Evolutionary conservation across 2,797 vertebrate species (phyloP).

Genomic region (Neostethus bicornis): DNA sequence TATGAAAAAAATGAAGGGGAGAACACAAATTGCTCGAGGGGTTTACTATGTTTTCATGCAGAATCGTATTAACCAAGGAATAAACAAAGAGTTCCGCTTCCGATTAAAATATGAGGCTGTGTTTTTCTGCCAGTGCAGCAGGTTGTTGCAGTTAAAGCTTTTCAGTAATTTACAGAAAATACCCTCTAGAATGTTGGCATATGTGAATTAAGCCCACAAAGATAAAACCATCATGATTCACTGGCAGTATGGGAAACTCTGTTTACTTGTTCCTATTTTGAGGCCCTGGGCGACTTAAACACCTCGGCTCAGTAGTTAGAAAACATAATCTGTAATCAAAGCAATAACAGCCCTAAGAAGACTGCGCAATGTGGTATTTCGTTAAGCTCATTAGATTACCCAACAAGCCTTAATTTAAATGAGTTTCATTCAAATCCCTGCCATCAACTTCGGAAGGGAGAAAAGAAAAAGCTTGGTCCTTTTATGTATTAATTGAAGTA

Average conservation of each 20-base stretch:
- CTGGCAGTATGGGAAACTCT: slow-evolving; percentile 39
- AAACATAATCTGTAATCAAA: slow-evolving; percentile 58
- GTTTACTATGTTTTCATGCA: slow-evolving; percentile 5
- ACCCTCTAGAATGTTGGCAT: slow-evolving; percentile 45
- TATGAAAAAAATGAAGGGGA: not conserved
- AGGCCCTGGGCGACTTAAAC: slow-evolving; percentile 45
- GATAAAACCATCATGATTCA: slow-evolving; percentile 72
- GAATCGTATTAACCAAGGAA: slow-evolving; percentile 24
- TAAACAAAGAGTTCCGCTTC: slow-evolving; percentile 58
- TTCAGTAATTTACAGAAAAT: slow-evolving; percentile 69
- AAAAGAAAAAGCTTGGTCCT: slow-evolving; percentile 4
- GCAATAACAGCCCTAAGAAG: slow-evolving; percentile 37
- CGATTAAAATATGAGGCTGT: slow-evolving; percentile 28
- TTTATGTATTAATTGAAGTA: slow-evolving; percentile 53
- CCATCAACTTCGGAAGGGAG: not conserved
- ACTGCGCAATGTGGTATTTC: slow-evolving; percentile 34
- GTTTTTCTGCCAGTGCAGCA: slow-evolving; percentile 53
- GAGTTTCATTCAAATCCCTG: not conserved
- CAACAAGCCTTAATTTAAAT: slow-evolving; percentile 36
- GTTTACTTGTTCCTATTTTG: slow-evolving; percentile 57
- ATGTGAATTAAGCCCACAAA: slow-evolving; percentile 57
- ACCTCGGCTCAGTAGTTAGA: slow-evolving; percentile 62
- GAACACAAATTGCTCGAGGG: not conserved
- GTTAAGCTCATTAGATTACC: slow-evolving; percentile 41
- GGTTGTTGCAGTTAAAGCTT: slow-evolving; percentile 62